These are phyloP conservation scores for Dryocosmus kuriphilus DNA, from an alignment of 2,888 invertebrate species.

Conservation along the genomic window DNA sequence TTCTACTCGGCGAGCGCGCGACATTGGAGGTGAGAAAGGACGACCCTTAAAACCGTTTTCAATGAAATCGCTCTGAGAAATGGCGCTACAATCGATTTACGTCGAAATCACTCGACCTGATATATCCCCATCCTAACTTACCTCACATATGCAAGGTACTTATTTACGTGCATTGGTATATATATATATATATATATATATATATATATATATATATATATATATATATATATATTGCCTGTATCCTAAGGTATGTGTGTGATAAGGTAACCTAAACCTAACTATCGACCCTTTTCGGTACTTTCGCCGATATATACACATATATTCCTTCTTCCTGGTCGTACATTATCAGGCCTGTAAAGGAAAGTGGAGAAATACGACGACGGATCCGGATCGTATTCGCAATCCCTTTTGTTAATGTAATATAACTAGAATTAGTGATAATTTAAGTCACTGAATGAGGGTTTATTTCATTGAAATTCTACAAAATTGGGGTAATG, in stretches of 20 bases:
- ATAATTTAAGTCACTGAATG: slow-evolving; percentile 5
- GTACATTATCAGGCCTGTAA: slow-evolving; percentile 11
- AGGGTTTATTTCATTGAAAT: neutral
- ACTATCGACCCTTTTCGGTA: neutral
- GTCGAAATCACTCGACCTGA: slow-evolving; percentile 61
- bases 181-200: too few relatives aligned
- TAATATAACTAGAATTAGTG: slow-evolving; percentile 1
- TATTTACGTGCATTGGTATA: neutral
- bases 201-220: too few relatives aligned
- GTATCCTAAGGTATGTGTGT: neutral
- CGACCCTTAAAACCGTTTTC: slow-evolving; percentile 53
- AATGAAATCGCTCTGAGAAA: slow-evolving; percentile 65
- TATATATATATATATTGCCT: too few relatives aligned
- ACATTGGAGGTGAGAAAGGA: slow-evolving; percentile 32
- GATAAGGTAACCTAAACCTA: slow-evolving; percentile 21
- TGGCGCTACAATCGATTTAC: slow-evolving; percentile 70
- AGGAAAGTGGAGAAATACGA: slow-evolving; percentile 16
- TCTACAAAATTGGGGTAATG: neutral
- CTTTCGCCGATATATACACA: slow-evolving; percentile 7
- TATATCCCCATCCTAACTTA: slow-evolving; percentile 23
- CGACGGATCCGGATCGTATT: slow-evolving; percentile 14
- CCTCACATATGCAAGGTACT: neutral
- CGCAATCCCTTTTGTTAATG: slow-evolving; percentile 27
- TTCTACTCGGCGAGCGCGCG: neutral
- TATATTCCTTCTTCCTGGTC: neutral